These are phyloP conservation scores for Acipenser transmontanus DNA, from an alignment of 2,797 vertebrate species.

Conservation along the genomic window DNA sequence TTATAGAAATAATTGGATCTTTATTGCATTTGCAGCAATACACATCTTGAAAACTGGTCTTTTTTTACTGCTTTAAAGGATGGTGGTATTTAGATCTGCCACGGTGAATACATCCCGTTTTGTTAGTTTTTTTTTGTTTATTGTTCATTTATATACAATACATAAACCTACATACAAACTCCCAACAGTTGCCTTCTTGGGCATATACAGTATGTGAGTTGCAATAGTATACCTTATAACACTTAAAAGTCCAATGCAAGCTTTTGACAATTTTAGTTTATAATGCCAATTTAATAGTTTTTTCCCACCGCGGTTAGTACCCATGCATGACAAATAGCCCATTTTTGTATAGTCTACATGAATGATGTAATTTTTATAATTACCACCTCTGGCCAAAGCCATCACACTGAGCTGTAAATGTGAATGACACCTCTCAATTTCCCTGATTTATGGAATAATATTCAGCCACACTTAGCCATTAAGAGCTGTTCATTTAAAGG, in stretches of 20 bases:
- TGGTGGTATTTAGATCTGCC: too few species aligned
- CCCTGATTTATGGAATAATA: conserved; percentile 32
- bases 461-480: conserved; percentile 19
- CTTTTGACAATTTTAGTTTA: conserved; percentile 21
- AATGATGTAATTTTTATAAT: conserved; percentile 51
- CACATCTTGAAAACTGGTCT: too few species aligned
- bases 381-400: conserved; percentile 48
- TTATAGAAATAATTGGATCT: too few species aligned
- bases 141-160: too few species aligned
- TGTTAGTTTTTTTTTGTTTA: too few species aligned
- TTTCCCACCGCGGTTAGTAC: conserved; percentile 45
- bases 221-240: not conserved
- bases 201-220: not conserved
- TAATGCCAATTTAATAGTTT: conserved; percentile 32
- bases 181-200: not conserved
- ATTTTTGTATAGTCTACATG: conserved; percentile 55
- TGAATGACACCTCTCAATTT: conserved; percentile 40
- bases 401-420: conserved; percentile 47
- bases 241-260: conserved; percentile 30
- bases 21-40: too few species aligned
- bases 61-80: too few species aligned
- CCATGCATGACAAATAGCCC: conserved; percentile 49
- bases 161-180: too few species aligned
- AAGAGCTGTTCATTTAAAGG: conserved; percentile 21
- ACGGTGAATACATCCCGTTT: too few species aligned